Percentiles rank a stretch among this genome's conserved stretches.
These are phyloP conservation scores for Tiaroga cobitis DNA, from an alignment of 2,797 vertebrate species.

Conservation along the genomic window DNA sequence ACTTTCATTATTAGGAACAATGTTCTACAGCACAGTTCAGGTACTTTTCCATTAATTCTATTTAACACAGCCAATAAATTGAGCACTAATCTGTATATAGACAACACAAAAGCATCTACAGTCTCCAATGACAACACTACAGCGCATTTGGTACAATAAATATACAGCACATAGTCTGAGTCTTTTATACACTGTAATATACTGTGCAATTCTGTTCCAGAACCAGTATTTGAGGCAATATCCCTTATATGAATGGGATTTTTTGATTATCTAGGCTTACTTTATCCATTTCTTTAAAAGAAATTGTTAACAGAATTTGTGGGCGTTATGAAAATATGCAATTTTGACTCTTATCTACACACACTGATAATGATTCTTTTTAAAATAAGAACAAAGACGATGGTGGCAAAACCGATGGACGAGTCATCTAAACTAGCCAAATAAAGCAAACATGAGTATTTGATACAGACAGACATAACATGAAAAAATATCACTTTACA, in stretches of 20 bases:
- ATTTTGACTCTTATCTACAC: conserved; percentile 31
- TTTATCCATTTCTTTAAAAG: conserved; percentile 8
- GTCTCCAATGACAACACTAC: conserved; percentile 35
- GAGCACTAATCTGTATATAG: conserved; percentile 41
- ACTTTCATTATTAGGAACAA: conserved; percentile 49
- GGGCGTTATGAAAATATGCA: conserved; percentile 12
- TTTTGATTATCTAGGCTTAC: conserved; percentile 48
- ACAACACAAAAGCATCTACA: conserved; percentile 49
- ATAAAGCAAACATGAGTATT: conserved; percentile 7
- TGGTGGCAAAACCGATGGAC: not conserved
- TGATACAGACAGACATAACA: conserved; percentile 39
- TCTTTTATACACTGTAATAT: conserved; percentile 37
- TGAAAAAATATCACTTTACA: conserved; percentile 39
- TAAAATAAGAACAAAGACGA: not conserved
- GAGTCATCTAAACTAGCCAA: not conserved
- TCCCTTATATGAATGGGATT: not conserved
- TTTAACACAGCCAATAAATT: conserved; percentile 46
- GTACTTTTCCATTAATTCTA: conserved; percentile 35
- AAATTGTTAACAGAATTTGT: not conserved
- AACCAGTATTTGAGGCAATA: conserved; percentile 24
- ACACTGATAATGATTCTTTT: not conserved
- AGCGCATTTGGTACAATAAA: conserved; percentile 41
- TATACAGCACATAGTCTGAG: conserved; percentile 41
- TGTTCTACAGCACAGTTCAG: conserved; percentile 53
- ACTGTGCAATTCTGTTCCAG: conserved; percentile 31